Evolutionary conservation across 2,113 vertebrate species (phyloP).

Genomic region (Sylvia atricapilla): DNA sequence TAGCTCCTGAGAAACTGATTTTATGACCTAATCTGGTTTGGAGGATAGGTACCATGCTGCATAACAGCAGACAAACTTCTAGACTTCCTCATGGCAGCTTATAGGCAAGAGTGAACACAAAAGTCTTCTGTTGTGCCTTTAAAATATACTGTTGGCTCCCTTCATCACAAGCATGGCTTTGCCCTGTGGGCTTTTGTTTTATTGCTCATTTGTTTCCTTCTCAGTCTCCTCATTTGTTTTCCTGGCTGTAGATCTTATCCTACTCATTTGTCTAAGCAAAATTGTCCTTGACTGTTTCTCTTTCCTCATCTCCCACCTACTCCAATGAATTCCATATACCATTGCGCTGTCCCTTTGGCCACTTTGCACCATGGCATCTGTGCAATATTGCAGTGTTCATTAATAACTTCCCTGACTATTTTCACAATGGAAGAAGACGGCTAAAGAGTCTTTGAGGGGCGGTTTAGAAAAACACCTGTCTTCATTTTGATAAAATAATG

Average conservation of each 20-base stretch:
- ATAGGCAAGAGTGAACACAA: not conserved
- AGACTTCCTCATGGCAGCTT: not conserved
- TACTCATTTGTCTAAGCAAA: conserved; percentile 66
- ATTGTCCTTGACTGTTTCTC: conserved; percentile 44
- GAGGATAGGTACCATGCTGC: not conserved
- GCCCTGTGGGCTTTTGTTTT: conserved; percentile 4
- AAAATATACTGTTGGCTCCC: not conserved
- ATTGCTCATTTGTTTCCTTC: conserved; percentile 59
- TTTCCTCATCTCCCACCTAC: not conserved
- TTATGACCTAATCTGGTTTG: not conserved
- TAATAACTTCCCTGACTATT: conserved; percentile 22
- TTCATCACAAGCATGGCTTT: conserved; percentile 32
- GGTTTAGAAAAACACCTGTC: not conserved
- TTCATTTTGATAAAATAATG: conserved; percentile 28
- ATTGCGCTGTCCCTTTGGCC: conserved; percentile 30
- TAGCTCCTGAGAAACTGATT: not conserved
- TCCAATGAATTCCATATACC: not conserved
- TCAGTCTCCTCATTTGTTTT: conserved; percentile 62
- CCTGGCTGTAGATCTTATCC: conserved; percentile 48
- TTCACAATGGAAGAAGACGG: not conserved
- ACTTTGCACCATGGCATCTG: conserved; percentile 41
- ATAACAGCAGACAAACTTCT: not conserved
- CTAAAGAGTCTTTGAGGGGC: not conserved
- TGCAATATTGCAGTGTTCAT: conserved; percentile 6
- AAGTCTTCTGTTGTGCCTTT: not conserved